Conservation (phyloP, 2,888 invertebrate species). For the Chamaedrilus cognettii region DNA sequence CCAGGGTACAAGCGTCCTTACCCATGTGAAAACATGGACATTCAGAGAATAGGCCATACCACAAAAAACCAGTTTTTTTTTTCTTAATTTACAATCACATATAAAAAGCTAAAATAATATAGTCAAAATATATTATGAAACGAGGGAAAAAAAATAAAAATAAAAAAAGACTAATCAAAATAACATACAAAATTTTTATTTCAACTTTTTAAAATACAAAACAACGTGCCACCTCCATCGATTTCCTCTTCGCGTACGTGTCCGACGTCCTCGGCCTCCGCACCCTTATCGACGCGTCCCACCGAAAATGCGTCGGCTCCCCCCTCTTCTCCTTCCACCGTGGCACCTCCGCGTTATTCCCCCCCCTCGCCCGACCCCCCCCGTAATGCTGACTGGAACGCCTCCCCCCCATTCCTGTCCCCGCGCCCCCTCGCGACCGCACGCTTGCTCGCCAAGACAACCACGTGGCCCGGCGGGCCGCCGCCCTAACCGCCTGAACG, state of each 20-base stretch:
- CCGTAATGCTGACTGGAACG: conserved; percentile 5
- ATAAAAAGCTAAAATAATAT: no score
- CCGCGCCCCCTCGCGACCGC: neutral
- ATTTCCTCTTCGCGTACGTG: conserved; percentile 2
- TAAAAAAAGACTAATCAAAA: neutral
- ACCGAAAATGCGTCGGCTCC: conserved; percentile 40
- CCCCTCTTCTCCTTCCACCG: conserved; percentile 13
- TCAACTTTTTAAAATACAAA: no score
- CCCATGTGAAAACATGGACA: no score
- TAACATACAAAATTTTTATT: neutral
- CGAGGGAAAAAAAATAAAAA: no score
- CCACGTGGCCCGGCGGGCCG: neutral
- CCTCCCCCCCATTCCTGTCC: neutral
- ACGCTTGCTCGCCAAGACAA: neutral
- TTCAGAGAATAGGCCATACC: no score
- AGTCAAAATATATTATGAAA: no score
- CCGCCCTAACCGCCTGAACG: neutral
- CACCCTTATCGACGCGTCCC: conserved; percentile 28
- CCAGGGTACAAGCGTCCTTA: no score
- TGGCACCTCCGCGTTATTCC: neutral
- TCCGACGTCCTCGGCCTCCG: neutral
- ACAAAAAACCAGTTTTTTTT: no score
- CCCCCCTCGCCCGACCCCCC: neutral
- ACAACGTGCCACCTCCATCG: neutral
- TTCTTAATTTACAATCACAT: no score